Base-by-base conservation (phyloP, 2,888 invertebrate species). In the Automeris io region DNA sequence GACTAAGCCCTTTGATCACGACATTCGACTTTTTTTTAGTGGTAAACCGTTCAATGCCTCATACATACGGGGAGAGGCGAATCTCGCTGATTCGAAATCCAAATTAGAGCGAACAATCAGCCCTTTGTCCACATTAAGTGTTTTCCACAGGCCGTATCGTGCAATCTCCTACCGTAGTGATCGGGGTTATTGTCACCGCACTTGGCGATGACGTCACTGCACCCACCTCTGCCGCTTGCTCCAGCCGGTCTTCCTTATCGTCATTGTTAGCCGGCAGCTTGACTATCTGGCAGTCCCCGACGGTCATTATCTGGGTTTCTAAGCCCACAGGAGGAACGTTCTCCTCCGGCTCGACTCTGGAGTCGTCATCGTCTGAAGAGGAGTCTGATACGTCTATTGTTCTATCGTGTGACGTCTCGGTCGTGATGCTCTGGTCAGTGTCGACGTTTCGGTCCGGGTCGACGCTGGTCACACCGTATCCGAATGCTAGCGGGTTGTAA, bases 281-380 rank as follows among this genome's bases (percentile, higher is more conserved):
- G 21, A 86, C 82, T 33, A 86, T 87, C 61, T 87, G 87, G 46
- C 87, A 86, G 63, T 87, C 87, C 3, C 87, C 87, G 1, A 86
- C 85, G n/a, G 83, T 87, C 80, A 87, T 79, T 33, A 85, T 77
- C 41, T 79, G 82, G 1, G 82, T 73, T n/a, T 82, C 82, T 57
- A 72, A 59, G 26, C 66, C 77, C 1, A 69, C 73, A 0, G 76
- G 54, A 0, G 78, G 78, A 0, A 70, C 69, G 54, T 62, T 67
- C 1, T 83, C 83, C 1, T 81, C 82, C 0, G 70, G 60, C 5
- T 81, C 82, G 2, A 68, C 63, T 18, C 74, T 57, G 0, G 67
- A 63, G 40, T 81, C 82, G 3, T 83, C 83, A 24, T 82, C 83
- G 35, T 81, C 81, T 0, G 77, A 67, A 0, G 78, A 78, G 0